Evolutionary conservation across 2,797 vertebrate species (phyloP).

Genomic region (Valencia hispanica): DNA sequence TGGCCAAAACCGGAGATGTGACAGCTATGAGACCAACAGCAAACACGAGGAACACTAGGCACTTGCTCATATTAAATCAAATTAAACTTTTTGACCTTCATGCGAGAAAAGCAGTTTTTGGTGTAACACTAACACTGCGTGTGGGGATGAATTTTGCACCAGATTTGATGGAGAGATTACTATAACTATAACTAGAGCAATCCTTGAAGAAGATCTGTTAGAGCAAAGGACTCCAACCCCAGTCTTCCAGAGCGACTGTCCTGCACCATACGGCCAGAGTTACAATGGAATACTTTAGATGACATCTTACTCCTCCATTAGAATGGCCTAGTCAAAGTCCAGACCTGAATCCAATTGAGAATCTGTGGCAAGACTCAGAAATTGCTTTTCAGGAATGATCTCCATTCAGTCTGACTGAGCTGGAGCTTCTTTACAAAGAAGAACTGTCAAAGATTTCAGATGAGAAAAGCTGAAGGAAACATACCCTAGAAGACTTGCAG

Average conservation of each 20-base stretch:
- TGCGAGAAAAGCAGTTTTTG: background rate
- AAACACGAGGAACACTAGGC: background rate
- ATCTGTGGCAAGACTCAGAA: background rate
- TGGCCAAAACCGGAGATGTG: no score
- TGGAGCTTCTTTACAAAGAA: no score
- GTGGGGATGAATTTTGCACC: background rate
- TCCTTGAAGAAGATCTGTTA: background rate
- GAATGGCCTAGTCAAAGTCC: background rate
- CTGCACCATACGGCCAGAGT: no score
- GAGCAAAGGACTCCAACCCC: no score
- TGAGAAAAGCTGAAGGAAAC: background rate
- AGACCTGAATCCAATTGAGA: background rate
- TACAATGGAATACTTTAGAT: background rate
- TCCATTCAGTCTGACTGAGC: no score
- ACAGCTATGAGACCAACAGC: no score
- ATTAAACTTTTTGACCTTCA: background rate
- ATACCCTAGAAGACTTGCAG: background rate
- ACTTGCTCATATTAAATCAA: background rate
- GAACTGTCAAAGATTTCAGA: no score
- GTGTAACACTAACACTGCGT: no score
- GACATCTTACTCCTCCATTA: background rate
- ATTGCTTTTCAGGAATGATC: no score
- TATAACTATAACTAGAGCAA: no score
- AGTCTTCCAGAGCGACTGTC: no score
- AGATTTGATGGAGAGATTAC: no score